A percentile compares a stretch with the other conserved stretches of the same genome.
Evolutionary conservation across 2,888 invertebrate species (phyloP).

Genomic region (Macaria notata): DNA sequence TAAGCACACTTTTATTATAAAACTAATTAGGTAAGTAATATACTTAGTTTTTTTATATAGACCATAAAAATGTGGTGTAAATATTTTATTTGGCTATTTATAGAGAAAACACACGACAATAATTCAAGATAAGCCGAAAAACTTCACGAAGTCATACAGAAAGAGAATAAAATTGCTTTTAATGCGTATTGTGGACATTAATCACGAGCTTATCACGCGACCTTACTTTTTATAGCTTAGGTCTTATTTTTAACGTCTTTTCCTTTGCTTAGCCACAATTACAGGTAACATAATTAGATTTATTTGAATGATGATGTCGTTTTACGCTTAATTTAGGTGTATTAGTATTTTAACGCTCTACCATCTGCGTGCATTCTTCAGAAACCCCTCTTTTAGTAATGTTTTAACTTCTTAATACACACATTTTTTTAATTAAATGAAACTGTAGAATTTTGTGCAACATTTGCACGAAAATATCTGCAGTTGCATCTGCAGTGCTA

Average conservation of each 20-base stretch:
- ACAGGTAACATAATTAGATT: slow-evolving; percentile 19
- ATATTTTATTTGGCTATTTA: not conserved
- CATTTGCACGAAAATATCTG: not conserved
- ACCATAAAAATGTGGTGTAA: not conserved
- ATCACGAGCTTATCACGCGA: slow-evolving; percentile 35
- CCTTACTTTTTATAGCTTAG: slow-evolving; percentile 30
- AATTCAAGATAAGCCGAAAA: slow-evolving; percentile 28
- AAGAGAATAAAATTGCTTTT: slow-evolving; percentile 54
- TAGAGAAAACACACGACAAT: slow-evolving; percentile 9
- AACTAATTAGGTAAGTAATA: slow-evolving; percentile 2
- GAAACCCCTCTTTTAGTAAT: too few relatives aligned
- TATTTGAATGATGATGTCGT: slow-evolving; percentile 5
- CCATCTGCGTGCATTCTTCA: too few relatives aligned
- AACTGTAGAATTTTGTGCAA: too few relatives aligned
- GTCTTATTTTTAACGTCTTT: slow-evolving; percentile 26
- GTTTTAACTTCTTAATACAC: too few relatives aligned
- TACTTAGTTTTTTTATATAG: not conserved
- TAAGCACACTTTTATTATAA: slow-evolving; percentile 22
- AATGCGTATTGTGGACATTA: slow-evolving; percentile 56
- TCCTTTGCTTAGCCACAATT: slow-evolving; percentile 27
- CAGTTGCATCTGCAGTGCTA: slow-evolving; percentile 8
- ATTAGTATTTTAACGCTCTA: too few relatives aligned
- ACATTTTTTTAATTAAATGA: too few relatives aligned
- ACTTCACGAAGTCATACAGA: slow-evolving; percentile 46
- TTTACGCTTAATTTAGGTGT: not conserved